Percentiles rank a stretch among this genome's conserved stretches.
Conservation (phyloP, 2,888 invertebrate genomes). For the Lepidocyrtoides sp. region DNA sequence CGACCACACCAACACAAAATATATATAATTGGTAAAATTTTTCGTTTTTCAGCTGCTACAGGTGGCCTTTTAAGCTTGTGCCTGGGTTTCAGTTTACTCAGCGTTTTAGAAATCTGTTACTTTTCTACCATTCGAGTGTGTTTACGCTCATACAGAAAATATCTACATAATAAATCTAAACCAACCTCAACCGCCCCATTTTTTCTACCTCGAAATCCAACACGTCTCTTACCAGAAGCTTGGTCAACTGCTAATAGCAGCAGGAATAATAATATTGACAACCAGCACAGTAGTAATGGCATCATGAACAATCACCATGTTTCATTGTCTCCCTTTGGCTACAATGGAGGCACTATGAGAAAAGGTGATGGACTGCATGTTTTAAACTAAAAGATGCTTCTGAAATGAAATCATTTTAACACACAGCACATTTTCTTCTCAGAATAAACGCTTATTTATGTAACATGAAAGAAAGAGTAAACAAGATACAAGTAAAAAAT, state of each 20-base stretch:
- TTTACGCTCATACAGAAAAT: constrained; percentile 36
- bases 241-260: not conserved
- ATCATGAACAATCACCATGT: not conserved
- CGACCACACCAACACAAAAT: not conserved
- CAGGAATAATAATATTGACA: not conserved
- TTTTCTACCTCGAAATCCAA: no score
- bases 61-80: constrained; percentile 81
- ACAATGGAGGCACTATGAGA: not conserved
- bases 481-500: no score
- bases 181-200: not conserved
- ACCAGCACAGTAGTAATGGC: no score
- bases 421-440: no score
- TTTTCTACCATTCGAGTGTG: constrained; percentile 78
- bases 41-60: constrained; percentile 73
- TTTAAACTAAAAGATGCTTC: not conserved
- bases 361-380: not conserved
- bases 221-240: not conserved
- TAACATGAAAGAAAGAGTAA: no score
- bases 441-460: no score
- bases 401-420: no score
- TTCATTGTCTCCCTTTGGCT: not conserved
- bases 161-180: not conserved
- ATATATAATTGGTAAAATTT: not conserved
- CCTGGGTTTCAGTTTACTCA: constrained; percentile 80
- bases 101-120: constrained; percentile 80